Evolutionary conservation across 2,888 invertebrate species (phyloP), one percentile per base, ranked within the genome.

Genomic region (Halictus ligatus): DNA sequence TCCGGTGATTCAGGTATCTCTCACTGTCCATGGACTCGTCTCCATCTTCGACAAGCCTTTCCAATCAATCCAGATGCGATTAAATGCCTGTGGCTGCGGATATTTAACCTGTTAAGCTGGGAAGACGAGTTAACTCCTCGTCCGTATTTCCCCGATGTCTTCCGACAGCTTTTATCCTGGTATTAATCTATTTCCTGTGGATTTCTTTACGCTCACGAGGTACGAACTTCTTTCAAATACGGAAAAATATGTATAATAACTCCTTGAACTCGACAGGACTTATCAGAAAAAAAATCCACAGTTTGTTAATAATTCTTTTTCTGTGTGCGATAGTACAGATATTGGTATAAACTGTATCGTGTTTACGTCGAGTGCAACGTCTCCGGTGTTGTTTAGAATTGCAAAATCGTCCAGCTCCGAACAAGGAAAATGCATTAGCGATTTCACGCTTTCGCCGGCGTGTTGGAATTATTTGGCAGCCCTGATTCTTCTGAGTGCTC

Each of bases 11-110:
- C 67, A 18, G 67, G 15, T 67, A 67, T 67, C 67, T 67, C 67
- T 18, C 12, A 8, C 18, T 29, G 29, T 18, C 35, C 21, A 21
- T 18, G 21, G 67, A 67, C 18, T 67, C 67, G 67, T 29, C 67
- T 29, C 67, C 29, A 21, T 67, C 67, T 67, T 67, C 67, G 67
- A 35, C 35, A 35, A 67, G 35, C 29, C 18, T 35, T 67, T 67
- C 67, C 15, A 67, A 67, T 67, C 67, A 35, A 67, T 67, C 67
- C 67, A 29, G 67, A 18, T 8, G 35, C 67, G 67, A 67, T 67
- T 72, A 18, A 13, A 50, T 64, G 13, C 25, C 29, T 15, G 25
- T 6, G 60, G 25, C 60, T 15, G 60, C 25, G 60, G 25, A 25
- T 25, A 64, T 64, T 64, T 64, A 64, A 64, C 13, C 60, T 25